phyloP scores from a whole-genome alignment of 2,888 invertebrate species.

The Athrips mouffetella region DNA sequence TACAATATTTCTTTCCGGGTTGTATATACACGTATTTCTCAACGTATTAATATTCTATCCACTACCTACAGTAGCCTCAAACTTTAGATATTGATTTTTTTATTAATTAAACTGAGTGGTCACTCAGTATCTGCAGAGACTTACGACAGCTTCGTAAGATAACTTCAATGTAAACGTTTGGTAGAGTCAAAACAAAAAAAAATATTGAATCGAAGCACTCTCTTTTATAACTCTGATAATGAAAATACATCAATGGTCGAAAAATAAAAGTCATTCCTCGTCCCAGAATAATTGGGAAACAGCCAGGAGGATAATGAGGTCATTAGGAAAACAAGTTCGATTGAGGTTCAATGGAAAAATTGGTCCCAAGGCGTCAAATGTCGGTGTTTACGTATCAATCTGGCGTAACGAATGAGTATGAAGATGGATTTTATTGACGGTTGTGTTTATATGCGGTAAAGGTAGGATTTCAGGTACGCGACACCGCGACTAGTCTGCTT shows the following conservation, averaged over 20 bases:
- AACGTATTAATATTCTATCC: too few relatives aligned
- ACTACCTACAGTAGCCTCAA: too few relatives aligned
- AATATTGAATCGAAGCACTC: constrained; percentile 3
- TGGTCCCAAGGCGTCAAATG: constrained; percentile 10
- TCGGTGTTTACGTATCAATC: constrained; percentile 5
- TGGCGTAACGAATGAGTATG: background rate
- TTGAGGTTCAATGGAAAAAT: constrained; percentile 15
- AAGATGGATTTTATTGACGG: background rate
- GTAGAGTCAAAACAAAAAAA: background rate
- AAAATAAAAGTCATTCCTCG: constrained; percentile 9
- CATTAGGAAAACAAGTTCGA: constrained; percentile 16
- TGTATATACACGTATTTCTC: too few relatives aligned
- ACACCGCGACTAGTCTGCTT: too few relatives aligned
- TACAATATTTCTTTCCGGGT: background rate
- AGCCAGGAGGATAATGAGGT: constrained; percentile 16
- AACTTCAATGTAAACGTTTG: background rate
- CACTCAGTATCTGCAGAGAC: too few relatives aligned
- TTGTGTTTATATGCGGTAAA: background rate
- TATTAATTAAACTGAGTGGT: too few relatives aligned
- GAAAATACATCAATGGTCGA: constrained; percentile 10
- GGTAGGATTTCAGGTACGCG: too few relatives aligned
- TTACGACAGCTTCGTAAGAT: too few relatives aligned
- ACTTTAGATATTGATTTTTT: too few relatives aligned
- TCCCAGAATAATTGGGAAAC: constrained; percentile 13
- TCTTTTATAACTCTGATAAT: constrained; percentile 6